These are phyloP conservation scores for Centruroides vittatus DNA, from an alignment of 1,140 invertebrate genomes.

Conservation along the genomic window DNA sequence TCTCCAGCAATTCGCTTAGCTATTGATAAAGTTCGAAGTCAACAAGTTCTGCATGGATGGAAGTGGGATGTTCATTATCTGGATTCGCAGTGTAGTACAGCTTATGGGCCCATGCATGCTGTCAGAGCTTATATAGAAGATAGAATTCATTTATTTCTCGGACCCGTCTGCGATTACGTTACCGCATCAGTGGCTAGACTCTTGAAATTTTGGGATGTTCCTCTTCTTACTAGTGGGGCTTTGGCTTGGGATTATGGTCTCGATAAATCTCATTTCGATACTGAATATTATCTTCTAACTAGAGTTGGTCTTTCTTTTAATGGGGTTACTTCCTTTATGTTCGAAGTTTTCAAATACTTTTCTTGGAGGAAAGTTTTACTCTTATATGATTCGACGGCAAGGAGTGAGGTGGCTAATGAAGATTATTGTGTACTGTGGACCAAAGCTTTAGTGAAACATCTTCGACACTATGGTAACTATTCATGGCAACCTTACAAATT, in stretches of 20 bases:
- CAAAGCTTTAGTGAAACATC: not conserved
- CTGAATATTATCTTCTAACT: slow-evolving; percentile 62
- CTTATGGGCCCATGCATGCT: slow-evolving; percentile 26
- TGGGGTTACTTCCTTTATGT: slow-evolving; percentile 44
- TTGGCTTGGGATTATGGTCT: slow-evolving; percentile 58
- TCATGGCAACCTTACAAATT: not conserved
- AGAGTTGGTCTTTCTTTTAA: slow-evolving; percentile 51
- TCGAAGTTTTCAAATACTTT: not conserved
- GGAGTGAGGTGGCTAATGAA: not conserved
- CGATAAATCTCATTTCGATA: slow-evolving; percentile 45
- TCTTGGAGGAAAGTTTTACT: not conserved
- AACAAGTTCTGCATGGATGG: not conserved
- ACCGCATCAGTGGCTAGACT: slow-evolving; percentile 54
- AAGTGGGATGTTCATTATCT: slow-evolving; percentile 9
- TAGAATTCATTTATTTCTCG: slow-evolving; percentile 20
- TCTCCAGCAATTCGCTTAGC: not conserved
- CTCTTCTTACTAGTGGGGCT: slow-evolving; percentile 58
- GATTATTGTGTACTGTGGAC: not conserved
- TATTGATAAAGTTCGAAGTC: not conserved
- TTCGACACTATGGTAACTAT: not conserved
- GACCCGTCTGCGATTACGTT: slow-evolving; percentile 25
- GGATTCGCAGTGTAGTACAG: slow-evolving; percentile 28
- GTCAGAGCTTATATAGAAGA: slow-evolving; percentile 24
- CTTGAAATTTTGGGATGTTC: slow-evolving; percentile 56
- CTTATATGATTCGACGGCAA: not conserved